Percentiles rank a stretch among this genome's conserved stretches.
These are phyloP conservation scores for Tautogolabrus adspersus DNA, from an alignment of 2,113 vertebrate species.

Conservation along the genomic window DNA sequence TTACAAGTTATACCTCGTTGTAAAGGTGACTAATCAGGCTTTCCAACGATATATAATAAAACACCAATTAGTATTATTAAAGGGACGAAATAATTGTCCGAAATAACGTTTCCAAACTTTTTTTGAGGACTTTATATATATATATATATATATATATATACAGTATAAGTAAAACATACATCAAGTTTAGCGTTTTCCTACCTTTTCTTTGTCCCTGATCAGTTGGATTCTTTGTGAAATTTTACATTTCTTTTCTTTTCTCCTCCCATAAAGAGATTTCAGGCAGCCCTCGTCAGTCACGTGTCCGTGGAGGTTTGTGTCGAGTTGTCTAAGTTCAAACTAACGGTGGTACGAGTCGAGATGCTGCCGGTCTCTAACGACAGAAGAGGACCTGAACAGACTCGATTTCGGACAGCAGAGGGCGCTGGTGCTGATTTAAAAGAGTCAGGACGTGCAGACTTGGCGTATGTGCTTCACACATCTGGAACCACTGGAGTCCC, in stretches of 20 bases:
- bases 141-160: no score
- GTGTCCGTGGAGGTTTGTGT: slow-evolving; percentile 66
- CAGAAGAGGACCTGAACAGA: not conserved
- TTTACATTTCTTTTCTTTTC: not conserved
- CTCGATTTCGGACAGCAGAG: not conserved
- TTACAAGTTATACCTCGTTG: no score
- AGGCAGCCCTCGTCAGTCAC: slow-evolving; percentile 58
- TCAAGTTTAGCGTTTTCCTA: no score
- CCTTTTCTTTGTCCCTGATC: no score
- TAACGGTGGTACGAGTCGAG: slow-evolving; percentile 84
- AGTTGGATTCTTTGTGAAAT: not conserved
- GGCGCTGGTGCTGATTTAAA: slow-evolving; percentile 43
- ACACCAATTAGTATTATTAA: no score
- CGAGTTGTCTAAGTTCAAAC: slow-evolving; percentile 76
- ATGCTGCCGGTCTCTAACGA: not conserved
- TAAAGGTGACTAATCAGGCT: no score
- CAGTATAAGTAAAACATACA: no score
- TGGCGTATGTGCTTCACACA: slow-evolving; percentile 93
- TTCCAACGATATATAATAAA: no score
- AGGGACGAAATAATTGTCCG: no score
- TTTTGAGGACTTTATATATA: no score
- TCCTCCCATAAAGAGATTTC: slow-evolving; percentile 85
- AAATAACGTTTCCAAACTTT: no score
- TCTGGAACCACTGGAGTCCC: slow-evolving; percentile 95
- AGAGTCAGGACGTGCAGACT: slow-evolving; percentile 35